phyloP scores from a whole-genome alignment of 2,797 vertebrate genomes.

The Crenuchus spilurus region DNA sequence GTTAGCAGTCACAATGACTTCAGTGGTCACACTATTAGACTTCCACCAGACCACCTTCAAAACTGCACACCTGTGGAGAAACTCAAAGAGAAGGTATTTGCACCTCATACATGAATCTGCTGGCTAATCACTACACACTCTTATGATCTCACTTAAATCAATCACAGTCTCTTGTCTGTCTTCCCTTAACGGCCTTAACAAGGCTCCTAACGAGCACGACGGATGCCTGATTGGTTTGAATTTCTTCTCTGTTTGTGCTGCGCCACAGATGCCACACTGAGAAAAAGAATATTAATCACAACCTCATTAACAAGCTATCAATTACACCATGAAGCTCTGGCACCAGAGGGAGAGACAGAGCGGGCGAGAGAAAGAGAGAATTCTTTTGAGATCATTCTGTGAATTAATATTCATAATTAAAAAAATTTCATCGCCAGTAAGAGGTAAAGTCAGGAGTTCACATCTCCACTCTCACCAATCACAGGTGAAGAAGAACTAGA shows the following conservation, averaged over 20 bases:
- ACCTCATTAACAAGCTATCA: conserved; percentile 25
- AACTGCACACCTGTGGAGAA: too few relatives aligned
- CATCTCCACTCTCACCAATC: background rate
- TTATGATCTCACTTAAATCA: too few relatives aligned
- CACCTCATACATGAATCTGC: too few relatives aligned
- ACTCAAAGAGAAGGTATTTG: too few relatives aligned
- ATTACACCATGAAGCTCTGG: conserved; percentile 5
- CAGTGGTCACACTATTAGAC: too few relatives aligned
- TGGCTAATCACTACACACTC: too few relatives aligned
- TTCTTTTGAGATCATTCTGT: background rate
- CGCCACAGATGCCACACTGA: conserved; percentile 19
- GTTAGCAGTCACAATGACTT: too few relatives aligned
- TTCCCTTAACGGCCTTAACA: background rate
- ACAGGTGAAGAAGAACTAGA: too few relatives aligned
- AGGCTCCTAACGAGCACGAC: background rate
- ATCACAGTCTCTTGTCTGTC: background rate
- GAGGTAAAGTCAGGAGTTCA: background rate
- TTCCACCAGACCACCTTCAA: too few relatives aligned
- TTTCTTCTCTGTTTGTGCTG: conserved; percentile 7
- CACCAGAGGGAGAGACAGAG: background rate
- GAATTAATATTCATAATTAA: conserved; percentile 4
- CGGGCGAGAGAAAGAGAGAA: background rate
- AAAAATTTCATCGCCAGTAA: background rate
- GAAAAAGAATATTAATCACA: conserved; percentile 28
- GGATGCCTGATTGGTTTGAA: conserved; percentile 1